phyloP scores from a whole-genome alignment of 1,140 invertebrate genomes.

The Ptiloglossa arizonensis region DNA sequence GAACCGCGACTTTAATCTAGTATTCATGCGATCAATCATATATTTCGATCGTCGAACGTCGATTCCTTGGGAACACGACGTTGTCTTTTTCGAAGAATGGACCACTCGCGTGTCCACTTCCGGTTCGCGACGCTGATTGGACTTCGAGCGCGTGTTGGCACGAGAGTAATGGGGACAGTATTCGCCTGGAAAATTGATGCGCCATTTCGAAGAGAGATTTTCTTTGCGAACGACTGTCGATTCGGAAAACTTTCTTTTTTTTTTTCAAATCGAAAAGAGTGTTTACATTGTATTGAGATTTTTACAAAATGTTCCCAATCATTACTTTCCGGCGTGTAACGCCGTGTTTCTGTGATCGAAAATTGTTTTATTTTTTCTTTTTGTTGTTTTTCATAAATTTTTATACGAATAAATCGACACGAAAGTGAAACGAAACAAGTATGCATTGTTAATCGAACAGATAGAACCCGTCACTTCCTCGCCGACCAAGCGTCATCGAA shows the following conservation, averaged over 20 bases:
- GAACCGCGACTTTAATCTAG: not conserved
- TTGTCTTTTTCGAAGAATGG: slow-evolving; percentile 17
- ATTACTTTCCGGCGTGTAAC: not conserved
- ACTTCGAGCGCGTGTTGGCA: not conserved
- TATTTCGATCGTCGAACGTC: slow-evolving; percentile 7
- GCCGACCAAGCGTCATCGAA: not conserved
- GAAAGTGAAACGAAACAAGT: not conserved
- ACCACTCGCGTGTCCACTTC: not conserved
- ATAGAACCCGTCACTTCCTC: not conserved
- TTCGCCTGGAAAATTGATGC: not conserved
- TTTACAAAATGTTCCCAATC: not conserved
- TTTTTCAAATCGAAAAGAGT: not conserved
- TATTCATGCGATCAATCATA: too few species aligned
- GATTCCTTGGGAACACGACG: slow-evolving; percentile 11
- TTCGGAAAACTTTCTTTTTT: not conserved
- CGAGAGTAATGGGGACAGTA: not conserved
- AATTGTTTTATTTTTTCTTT: not conserved
- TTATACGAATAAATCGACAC: not conserved
- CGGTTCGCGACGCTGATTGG: not conserved
- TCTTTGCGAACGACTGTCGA: not conserved
- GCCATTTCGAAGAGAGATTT: not conserved
- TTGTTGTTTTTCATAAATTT: not conserved
- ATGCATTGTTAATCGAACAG: not conserved
- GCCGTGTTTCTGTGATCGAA: slow-evolving; percentile 5
- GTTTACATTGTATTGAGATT: not conserved